A percentile compares a stretch with the other conserved stretches of the same genome.
Conservation (phyloP, 2,888 invertebrate species). For the Tenthredo scrophulariae region DNA sequence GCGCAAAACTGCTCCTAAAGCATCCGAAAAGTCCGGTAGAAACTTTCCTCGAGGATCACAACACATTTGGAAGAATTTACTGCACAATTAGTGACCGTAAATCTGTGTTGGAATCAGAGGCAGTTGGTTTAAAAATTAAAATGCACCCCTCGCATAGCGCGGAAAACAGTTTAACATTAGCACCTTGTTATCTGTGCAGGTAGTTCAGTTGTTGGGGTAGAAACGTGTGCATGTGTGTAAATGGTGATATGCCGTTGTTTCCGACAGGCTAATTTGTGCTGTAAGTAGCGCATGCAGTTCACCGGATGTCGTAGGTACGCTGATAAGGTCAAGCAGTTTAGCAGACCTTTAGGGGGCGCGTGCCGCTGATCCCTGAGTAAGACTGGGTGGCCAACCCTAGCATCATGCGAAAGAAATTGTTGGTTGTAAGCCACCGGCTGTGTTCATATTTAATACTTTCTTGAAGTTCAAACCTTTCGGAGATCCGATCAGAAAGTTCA, state of each 20-base stretch:
- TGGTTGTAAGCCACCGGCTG: not conserved
- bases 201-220: not conserved
- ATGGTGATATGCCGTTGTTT: conserved; percentile 21
- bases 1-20: not conserved
- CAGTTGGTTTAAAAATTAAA: conserved; percentile 63
- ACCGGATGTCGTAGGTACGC: conserved; percentile 46
- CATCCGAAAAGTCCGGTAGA: not conserved
- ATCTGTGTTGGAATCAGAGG: not conserved
- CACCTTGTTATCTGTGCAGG: not conserved
- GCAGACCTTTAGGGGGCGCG: conserved; percentile 34
- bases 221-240: not conserved
- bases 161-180: conserved; percentile 33
- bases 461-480: not conserved
- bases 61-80: not conserved
- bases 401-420: not conserved
- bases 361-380: conserved; percentile 16
- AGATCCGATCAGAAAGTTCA: not conserved
- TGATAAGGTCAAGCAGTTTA: conserved; percentile 49
- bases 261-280: conserved; percentile 32
- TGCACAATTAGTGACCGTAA: not conserved
- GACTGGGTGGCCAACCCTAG: not conserved
- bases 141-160: conserved; percentile 66
- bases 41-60: not conserved
- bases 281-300: conserved; percentile 23
- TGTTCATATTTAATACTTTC: not conserved